phyloP scores from a whole-genome alignment of 1,140 invertebrate species.

The Drosophila nigromelanica region DNA sequence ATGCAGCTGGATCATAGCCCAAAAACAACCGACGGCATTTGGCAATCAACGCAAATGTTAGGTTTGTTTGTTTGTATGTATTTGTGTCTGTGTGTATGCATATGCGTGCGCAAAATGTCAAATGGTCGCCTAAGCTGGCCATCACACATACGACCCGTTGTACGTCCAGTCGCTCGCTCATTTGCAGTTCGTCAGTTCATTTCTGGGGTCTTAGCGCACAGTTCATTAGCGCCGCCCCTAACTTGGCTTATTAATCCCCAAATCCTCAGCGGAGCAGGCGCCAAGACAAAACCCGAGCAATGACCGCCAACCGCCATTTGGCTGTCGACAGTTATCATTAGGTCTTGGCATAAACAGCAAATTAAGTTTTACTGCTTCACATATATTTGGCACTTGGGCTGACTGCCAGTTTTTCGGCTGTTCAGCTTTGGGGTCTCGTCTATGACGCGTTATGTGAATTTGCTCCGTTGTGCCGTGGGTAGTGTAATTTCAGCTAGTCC shows the following conservation, averaged over 20 bases:
- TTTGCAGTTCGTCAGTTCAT: constrained; percentile 63
- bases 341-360: constrained; percentile 73
- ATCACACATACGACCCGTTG: constrained; percentile 70
- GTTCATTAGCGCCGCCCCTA: constrained; percentile 72
- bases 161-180: constrained; percentile 23
- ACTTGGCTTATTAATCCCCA: constrained; percentile 76
- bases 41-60: constrained; percentile 81
- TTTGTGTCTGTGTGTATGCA: neutral
- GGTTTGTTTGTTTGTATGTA: constrained; percentile 48
- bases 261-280: constrained; percentile 61
- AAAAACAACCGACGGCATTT: constrained; percentile 67
- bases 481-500: constrained; percentile 52
- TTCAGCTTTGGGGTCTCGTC: constrained; percentile 40
- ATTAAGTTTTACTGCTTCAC: constrained; percentile 79
- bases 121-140: constrained; percentile 42
- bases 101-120: constrained; percentile 54
- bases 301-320: constrained; percentile 11
- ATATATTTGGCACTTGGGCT: constrained; percentile 40
- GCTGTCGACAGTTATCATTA: constrained; percentile 70
- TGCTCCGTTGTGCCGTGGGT: constrained; percentile 14
- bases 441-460: constrained; percentile 14
- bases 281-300: constrained; percentile 38
- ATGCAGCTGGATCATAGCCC: constrained; percentile 29
- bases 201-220: constrained; percentile 62
- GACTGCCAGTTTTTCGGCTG: constrained; percentile 21